Evolutionary conservation across 2,113 vertebrate genomes (phyloP), one percentile per base, ranked within the genome.

Genomic region (Dissostichus mawsoni): DNA sequence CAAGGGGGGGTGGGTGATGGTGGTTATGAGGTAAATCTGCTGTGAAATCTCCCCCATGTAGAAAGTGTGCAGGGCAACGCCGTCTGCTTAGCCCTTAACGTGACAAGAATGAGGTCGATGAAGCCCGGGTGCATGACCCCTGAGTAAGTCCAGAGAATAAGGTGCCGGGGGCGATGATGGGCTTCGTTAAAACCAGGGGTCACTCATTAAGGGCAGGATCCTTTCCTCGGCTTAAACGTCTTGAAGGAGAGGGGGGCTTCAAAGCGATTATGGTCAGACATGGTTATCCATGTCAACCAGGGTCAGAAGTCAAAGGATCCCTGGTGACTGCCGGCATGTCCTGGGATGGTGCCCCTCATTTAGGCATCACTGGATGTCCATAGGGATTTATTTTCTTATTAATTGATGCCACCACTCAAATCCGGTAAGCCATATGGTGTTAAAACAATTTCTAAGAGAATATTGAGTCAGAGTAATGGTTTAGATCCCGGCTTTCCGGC

Each of bases 251-350:
- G 69, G 50, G 71, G 51, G 62, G 76, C 71, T 86, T 89, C 82
- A 90, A 61, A 84, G 80, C 75, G 76, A 89, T 89, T 90, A 89
- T 41, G 57, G 72, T 78, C 73, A 88, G 72, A 75, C 78, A 25
- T 58, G 55, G 85, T 90, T 89, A 85, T 88, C 88, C 84, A 86
- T 90, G 88, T 88, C 83, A 57, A 55, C 67, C 81, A 64, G 82
- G 88, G 90, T 91, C 90, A 92, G 78, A 90, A 86, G 92, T 90
- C 89, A 91, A 90, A 89, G 64, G 76, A 86, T 87, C 84, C 88
- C 83, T 86, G 85, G 81, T 88, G 90, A 91, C 83, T 88, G 74
- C 55, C 8, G 70, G 56, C 76, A 64, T 78, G 78, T 74, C 75
- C 81, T 6, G 1, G 67, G 58, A 70, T 70, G 47, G 63, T 66